Conservation (phyloP, 2,797 vertebrate genomes). For the Psittacula derbiana region DNA sequence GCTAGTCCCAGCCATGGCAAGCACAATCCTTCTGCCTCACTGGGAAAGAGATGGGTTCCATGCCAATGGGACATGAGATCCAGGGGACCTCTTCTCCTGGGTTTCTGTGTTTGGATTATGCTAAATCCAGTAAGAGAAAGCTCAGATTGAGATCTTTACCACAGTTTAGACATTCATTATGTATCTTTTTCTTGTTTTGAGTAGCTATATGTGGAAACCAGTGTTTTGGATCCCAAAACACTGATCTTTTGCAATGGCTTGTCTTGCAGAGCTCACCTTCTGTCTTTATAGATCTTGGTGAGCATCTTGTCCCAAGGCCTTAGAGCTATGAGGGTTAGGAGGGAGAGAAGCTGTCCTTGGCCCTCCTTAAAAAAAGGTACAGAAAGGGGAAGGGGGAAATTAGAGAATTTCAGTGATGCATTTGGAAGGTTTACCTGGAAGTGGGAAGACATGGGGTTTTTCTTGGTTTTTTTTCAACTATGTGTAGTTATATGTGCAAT, state of each 20-base stretch:
- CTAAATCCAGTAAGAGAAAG: background rate
- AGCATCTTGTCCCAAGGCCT: background rate
- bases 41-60: background rate
- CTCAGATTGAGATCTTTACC: background rate
- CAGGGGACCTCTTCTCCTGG: background rate
- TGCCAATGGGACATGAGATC: background rate
- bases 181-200: background rate
- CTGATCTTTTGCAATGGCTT: fast-evolving
- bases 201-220: background rate
- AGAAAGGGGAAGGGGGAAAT: background rate
- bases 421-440: background rate
- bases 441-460: background rate
- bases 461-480: background rate
- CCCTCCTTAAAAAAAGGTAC: background rate
- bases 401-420: background rate
- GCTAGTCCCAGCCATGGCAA: fast-evolving
- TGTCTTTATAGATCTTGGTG: too few species aligned
- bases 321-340: background rate
- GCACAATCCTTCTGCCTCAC: fast-evolving
- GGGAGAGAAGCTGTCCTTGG: fast-evolving
- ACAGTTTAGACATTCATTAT: background rate
- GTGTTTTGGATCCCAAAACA: background rate
- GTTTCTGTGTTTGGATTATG: background rate
- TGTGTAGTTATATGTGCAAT: background rate
- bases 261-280: background rate